Base-by-base conservation (phyloP, 2,113 vertebrate species). In the Anarhynchus alexandrinus region DNA sequence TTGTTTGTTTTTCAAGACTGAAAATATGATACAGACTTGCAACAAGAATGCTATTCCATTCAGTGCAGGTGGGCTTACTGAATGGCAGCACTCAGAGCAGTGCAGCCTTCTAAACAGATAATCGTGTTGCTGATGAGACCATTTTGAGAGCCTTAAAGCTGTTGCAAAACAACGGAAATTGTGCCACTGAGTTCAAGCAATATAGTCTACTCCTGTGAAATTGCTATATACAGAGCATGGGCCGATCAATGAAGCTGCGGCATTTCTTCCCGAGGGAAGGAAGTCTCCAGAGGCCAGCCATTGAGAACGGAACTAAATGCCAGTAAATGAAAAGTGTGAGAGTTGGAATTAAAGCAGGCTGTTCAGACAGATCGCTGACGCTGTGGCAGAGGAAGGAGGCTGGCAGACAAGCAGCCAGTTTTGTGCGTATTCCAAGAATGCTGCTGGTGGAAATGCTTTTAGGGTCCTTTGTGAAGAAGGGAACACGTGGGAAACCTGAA, bases 161-260 rank as follows among this genome's bases (percentile, higher is more conserved):
- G 79, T 66, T 94, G 92, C 69, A 92, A 95, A 94, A 93, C 82
- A 90, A 49, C 86, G 79, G 82, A 92, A 95, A 83, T 90, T 55
- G 78, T 77, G 79, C 40, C 66, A 38, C 0, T 0, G 82, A 69
- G 91, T 93, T 96, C 81, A 91, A 77, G 92, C 82, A 92, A 22
- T 86, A 59, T 1, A 62, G 88, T 69, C 20, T 72, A 5, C 78
- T 58, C 43, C 70, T 86, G 88, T 90, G 92, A 92, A 90, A 96
- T 91, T 71, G 91, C 93, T 93, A 16, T 52, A 64, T 55, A 15
- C 66, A 70, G 87, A 77, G 66, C n/a, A 65, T 0, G 5, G 45
- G 45, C 36, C 1, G 12, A 94, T 95, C 93, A 88, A 36, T 94
- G 92, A 32, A 80, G 43, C 85, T 42, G 70, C 0, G 0, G 82